phyloP scores from a whole-genome alignment of 1,140 invertebrate genomes.

The Drosophila paulistorum region DNA sequence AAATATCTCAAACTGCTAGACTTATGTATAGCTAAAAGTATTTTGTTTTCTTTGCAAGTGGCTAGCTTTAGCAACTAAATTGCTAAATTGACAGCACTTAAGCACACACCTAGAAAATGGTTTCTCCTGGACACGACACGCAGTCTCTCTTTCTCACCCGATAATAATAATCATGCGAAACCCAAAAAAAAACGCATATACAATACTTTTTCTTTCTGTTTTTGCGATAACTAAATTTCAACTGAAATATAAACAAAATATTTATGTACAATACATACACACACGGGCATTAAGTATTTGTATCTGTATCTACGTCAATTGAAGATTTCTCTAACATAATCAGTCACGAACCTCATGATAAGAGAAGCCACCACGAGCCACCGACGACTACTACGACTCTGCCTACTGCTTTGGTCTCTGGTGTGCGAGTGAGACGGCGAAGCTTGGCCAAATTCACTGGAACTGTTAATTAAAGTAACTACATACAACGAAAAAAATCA shows the following conservation, averaged over 20 bases:
- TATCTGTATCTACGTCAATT: conserved; percentile 37
- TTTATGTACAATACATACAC: conserved; percentile 38
- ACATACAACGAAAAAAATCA: conserved; percentile 28
- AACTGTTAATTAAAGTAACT: conserved; percentile 77
- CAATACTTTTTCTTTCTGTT: not conserved
- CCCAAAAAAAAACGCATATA: not conserved
- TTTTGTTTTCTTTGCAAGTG: too few relatives aligned
- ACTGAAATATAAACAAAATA: conserved; percentile 49
- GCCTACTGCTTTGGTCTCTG: not conserved
- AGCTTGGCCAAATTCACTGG: conserved; percentile 57
- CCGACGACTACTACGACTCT: not conserved
- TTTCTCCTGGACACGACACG: conserved; percentile 13
- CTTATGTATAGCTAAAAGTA: too few relatives aligned
- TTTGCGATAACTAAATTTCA: conserved; percentile 29
- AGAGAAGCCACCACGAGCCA: conserved; percentile 6
- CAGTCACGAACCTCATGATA: conserved; percentile 66
- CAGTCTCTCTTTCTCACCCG: conserved; percentile 13
- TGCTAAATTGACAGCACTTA: too few relatives aligned
- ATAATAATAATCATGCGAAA: conserved; percentile 20
- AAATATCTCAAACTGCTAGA: too few relatives aligned
- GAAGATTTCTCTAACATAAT: conserved; percentile 60
- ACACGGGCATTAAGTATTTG: not conserved
- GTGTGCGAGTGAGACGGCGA: not conserved
- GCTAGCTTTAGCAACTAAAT: too few relatives aligned
- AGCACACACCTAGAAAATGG: conserved; percentile 4